Base-by-base conservation (phyloP, 2,888 invertebrate species). In the Parnassius orleans region DNA sequence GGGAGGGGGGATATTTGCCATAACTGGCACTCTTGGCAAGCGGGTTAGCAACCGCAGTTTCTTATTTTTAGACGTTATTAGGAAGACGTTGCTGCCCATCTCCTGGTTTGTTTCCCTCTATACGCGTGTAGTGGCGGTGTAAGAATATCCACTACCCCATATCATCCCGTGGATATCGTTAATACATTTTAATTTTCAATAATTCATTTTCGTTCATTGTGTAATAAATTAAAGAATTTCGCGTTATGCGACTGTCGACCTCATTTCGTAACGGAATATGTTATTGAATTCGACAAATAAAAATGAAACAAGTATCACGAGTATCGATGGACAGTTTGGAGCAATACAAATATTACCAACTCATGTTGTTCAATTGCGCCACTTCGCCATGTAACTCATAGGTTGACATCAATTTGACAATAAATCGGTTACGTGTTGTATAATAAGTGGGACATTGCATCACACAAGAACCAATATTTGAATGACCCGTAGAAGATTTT, bases 321-420 rank as follows among this genome's bases (percentile, higher is more conserved):
- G 47, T 15, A 19, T 12, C 53, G 47, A 14, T 15, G 12, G 47
- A 12, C 41, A 42, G 50, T 33, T 46, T 42, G 57, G 10, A 41
- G 15, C 41, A 48, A 48, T 48, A 53, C 53, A 61, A 57, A 61
- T 53, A 61, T 53, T 50, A 24, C 50, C 54, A 52, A 59, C 55
- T 59, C 59, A 59, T 59, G 54, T 52, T 59, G 51, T 51, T 44
- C 51, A 53, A 59, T 63, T 55, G 47, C 47, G 63, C 42, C 59
- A 63, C 46, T 41, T 41, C 1, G 24, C 2, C 14, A 53, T 51
- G 46, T 52, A 55, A 56, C 51, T 57, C 44, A 53, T 11, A 58
- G 53, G 14, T 43, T 62, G 53, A 24, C 54, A 54, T 41, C 44
- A 46, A 58, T 53, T 51, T 52, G 47, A 47, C 57, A 44, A 46